Evolutionary conservation across 2,797 vertebrate species (phyloP).

Genomic region (Hipposideros larvatus): DNA sequence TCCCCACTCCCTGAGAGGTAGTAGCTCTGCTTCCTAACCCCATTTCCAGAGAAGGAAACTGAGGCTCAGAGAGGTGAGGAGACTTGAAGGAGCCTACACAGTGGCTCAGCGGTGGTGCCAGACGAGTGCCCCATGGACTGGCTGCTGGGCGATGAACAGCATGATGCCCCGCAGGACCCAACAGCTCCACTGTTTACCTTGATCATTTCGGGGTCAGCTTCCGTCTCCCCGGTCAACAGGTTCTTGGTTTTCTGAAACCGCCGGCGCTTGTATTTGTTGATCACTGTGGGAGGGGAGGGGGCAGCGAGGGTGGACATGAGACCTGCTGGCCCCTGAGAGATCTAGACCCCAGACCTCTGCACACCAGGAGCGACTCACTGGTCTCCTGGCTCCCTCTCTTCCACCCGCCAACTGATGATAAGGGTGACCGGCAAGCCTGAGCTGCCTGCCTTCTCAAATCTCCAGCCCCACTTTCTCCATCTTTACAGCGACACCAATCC

Average conservation of each 20-base stretch:
- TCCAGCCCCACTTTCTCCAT: not conserved
- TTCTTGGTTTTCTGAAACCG: slow-evolving; percentile 98
- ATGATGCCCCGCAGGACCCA: accelerated
- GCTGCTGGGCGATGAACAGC: accelerated
- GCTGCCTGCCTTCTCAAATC: not conserved
- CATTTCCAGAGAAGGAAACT: not conserved
- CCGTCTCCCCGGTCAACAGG: slow-evolving; percentile 96
- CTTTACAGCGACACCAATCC: accelerated
- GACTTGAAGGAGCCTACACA: accelerated
- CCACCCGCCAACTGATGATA: accelerated
- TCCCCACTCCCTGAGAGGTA: not conserved
- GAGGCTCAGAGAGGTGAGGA: not conserved
- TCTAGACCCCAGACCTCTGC: not conserved
- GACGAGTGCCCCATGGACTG: accelerated
- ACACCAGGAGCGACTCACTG: not conserved
- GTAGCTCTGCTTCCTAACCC: not conserved
- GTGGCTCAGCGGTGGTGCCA: not conserved
- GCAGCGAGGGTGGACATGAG: accelerated
- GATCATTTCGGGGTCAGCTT: slow-evolving; percentile 95
- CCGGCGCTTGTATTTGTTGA: slow-evolving; percentile 97
- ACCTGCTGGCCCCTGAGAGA: not conserved
- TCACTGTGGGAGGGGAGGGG: slow-evolving; percentile 88
- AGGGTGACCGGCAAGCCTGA: accelerated
- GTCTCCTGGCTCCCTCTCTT: not conserved
- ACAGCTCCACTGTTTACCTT: slow-evolving; percentile 84